Base-by-base conservation (phyloP, 2,888 invertebrate genomes). In the Apamea anceps region DNA sequence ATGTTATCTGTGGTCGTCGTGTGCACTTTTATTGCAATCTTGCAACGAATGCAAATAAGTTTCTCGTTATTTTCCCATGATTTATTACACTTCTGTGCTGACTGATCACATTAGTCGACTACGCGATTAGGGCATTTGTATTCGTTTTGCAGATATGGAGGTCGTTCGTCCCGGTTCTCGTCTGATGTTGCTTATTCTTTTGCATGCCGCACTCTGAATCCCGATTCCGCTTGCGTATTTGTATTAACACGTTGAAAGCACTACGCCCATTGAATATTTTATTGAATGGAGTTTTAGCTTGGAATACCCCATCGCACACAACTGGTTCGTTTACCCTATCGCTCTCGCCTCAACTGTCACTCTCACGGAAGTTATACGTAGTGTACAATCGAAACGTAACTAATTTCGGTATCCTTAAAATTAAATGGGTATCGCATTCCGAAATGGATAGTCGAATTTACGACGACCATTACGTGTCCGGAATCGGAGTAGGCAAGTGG, bases 161-260 rank as follows among this genome's bases (percentile, higher is more conserved):
- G 96, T 96, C 96, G 96, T 97, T 97, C 96, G 96, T 95, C 96
- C 96, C 96, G 96, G 96, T 90, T 94, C 95, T 96, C 90, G 95
- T 92, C 92, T 93, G 92, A 93, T 92, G 92, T 92, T 90, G 91
- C 91, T 91, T 93, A 94, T 94, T 93, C 95, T 95, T 95, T 94
- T 92, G 93, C 93, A 92, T 93, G 92, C 94, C 94, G 93, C 92
- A 90, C 82, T 90, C 86, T 85, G 89, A 93, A 94, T 94, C 92
- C 91, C 80, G 92, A 96, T 95, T 95, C 95, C 84, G 90, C 85
- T 86, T 93, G 94, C 95, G 95, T 95, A 91, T 92, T 91, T 88
- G 92, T 94, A 95, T 95, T 95, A 95, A 94, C 95, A 94, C 95
- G 94, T 94, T 92, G 93, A 93, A 95, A 93, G 91, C 92, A 92